phyloP scores from a whole-genome alignment of 2,113 vertebrate genomes.

The Oryzias woworae region DNA sequence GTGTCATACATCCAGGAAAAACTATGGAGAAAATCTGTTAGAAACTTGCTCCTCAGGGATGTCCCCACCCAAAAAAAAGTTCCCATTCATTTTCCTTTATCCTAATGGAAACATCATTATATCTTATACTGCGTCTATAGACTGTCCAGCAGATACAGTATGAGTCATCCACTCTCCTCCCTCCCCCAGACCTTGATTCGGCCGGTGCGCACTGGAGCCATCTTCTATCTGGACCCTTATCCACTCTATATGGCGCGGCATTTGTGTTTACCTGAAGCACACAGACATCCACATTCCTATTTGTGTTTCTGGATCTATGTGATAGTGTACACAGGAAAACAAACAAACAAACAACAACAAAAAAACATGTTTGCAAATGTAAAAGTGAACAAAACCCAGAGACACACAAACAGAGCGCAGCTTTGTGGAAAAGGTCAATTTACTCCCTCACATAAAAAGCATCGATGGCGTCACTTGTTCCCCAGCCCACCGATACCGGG shows the following conservation, averaged over 20 bases:
- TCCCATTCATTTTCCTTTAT: background rate
- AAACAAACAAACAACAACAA: background rate
- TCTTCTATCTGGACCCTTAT: constrained; percentile 17
- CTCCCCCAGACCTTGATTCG: constrained; percentile 55
- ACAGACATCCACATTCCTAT: background rate
- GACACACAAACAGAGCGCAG: constrained; percentile 7
- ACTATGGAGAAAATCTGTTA: no score
- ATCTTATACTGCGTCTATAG: constrained; percentile 54
- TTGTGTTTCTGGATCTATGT: background rate
- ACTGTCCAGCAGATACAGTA: constrained; percentile 65
- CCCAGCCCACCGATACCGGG: constrained; percentile 62
- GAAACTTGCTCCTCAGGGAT: no score
- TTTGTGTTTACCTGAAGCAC: constrained; percentile 5
- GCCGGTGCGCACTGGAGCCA: constrained; percentile 16
- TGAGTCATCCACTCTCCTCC: constrained; percentile 79
- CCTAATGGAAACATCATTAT: constrained; percentile 18
- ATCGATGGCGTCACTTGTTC: constrained; percentile 75
- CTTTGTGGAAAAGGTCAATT: constrained; percentile 70
- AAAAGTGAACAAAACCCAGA: background rate
- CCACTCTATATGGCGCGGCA: background rate
- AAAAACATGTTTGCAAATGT: background rate
- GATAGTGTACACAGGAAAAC: background rate
- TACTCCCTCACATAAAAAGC: constrained; percentile 64
- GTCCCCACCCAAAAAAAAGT: no score
- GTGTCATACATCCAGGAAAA: no score